phyloP scores from a whole-genome alignment of 2,113 vertebrate species.

The Okapia johnstoni region DNA sequence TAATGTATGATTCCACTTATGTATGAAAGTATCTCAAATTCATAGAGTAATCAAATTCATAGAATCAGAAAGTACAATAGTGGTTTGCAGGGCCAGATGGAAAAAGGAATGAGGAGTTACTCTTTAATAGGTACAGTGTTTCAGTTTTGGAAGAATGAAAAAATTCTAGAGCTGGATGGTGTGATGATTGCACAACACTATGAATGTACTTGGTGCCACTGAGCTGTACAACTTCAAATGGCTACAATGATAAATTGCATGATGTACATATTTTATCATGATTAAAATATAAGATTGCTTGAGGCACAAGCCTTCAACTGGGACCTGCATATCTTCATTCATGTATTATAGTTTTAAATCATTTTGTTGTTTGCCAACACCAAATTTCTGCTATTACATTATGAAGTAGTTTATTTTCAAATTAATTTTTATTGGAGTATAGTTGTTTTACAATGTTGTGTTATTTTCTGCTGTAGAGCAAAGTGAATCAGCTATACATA shows the following conservation, averaged over 20 bases:
- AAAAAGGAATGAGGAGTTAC: not conserved
- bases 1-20: not conserved
- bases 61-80: not conserved
- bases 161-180: not conserved
- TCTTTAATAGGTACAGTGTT: not conserved
- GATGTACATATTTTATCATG: not conserved
- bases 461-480: not conserved
- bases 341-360: not conserved
- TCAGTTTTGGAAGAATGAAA: not conserved
- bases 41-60: not conserved
- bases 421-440: not conserved
- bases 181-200: not conserved
- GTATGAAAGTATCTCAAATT: not conserved
- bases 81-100: not conserved
- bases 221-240: not conserved
- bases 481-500: not conserved
- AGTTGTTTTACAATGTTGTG: not conserved
- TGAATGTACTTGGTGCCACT: not conserved
- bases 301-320: not conserved
- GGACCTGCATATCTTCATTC: not conserved
- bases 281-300: not conserved
- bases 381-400: not conserved
- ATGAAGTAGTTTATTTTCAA: not conserved
- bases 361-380: not conserved
- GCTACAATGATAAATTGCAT: not conserved